Evolutionary conservation across 1,140 invertebrate species (phyloP).

Genomic region (Orussus abietinus): DNA sequence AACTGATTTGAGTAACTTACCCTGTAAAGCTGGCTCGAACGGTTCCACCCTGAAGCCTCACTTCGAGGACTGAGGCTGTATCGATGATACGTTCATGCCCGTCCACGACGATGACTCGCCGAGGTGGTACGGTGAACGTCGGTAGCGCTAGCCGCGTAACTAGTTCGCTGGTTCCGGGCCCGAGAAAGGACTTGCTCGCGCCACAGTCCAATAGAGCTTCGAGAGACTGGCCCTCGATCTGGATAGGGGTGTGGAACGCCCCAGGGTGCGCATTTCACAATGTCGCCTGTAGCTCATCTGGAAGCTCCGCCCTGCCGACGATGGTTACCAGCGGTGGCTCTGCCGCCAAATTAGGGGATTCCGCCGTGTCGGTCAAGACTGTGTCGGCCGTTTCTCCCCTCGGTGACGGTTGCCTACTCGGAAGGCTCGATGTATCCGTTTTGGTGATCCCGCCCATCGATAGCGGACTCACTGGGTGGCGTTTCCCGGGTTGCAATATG

Average conservation of each 20-base stretch:
- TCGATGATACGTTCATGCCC: slow-evolving; percentile 1
- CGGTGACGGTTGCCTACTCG: not conserved
- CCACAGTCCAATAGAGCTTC: slow-evolving; percentile 10
- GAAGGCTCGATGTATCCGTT: too few species aligned
- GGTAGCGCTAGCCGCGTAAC: not conserved
- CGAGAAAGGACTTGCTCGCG: slow-evolving; percentile 4
- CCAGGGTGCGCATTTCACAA: too few species aligned
- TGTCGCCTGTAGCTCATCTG: too few species aligned
- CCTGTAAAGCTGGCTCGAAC: not conserved
- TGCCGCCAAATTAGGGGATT: too few species aligned
- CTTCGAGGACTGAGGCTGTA: not conserved
- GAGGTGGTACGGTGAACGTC: not conserved
- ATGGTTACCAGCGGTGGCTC: too few species aligned
- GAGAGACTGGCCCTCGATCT: not conserved
- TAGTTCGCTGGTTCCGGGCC: slow-evolving; percentile 1
- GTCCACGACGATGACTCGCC: slow-evolving; percentile 7
- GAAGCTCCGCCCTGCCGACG: too few species aligned
- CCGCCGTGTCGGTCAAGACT: too few species aligned
- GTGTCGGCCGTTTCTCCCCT: not conserved
- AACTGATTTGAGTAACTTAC: too few species aligned
- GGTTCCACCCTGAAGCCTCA: not conserved
- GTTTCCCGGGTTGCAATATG: slow-evolving; percentile 10
- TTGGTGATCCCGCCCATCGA: not conserved
- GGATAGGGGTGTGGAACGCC: slow-evolving; percentile 1
- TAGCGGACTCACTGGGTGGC: not conserved